Evolutionary conservation across 2,113 vertebrate genomes (phyloP), one percentile per base, ranked within the genome.

Genomic region (Neoarius graeffei): DNA sequence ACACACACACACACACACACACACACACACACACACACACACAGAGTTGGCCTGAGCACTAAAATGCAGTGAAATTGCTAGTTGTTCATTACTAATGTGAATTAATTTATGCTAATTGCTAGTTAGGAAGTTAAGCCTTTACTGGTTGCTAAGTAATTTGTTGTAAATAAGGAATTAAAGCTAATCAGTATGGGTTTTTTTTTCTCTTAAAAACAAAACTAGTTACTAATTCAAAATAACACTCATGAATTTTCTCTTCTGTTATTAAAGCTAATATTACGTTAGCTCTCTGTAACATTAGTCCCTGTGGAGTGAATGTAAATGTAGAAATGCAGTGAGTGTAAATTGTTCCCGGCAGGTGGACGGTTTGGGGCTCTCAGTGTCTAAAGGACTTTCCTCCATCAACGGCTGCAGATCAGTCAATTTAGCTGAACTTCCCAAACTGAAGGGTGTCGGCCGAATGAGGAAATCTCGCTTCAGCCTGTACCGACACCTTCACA

Each of bases 361-460:
- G 9, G 81, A 83, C 8, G 19, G 69, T 52, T 23, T 48, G 15
- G 35, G 0, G 1, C 0, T 60, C 0, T 66, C 54, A 1, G 27
- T 35, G 19, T 17, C 7, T 60, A 71, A 82, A n/a, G 69, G 19
- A 15, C 67, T 84, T 56, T 85, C 91, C 64, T 67, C 89, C 0
- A 48, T 48, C 0, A 95, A 91, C 56, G 87, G 93, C 17, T 91
- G 84, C 25, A 90, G 91, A 27, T 76, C 74, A 2, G 48, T 85
- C 0, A 92, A 97, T 6, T 54, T 85, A 0, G 86, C 62, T 54
- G 96, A 98, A 23, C 54, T 91, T 73, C 95, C 96, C 54, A 97
- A 94, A 90, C 96, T 97, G 91, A 98, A 97, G 94, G 97, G 98
- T 71, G 69, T 97, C 0, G 97, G 97, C 14, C 97, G 96, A 83